Evolutionary conservation across 2,797 vertebrate genomes (phyloP).

Genomic region (Alectoris magna): DNA sequence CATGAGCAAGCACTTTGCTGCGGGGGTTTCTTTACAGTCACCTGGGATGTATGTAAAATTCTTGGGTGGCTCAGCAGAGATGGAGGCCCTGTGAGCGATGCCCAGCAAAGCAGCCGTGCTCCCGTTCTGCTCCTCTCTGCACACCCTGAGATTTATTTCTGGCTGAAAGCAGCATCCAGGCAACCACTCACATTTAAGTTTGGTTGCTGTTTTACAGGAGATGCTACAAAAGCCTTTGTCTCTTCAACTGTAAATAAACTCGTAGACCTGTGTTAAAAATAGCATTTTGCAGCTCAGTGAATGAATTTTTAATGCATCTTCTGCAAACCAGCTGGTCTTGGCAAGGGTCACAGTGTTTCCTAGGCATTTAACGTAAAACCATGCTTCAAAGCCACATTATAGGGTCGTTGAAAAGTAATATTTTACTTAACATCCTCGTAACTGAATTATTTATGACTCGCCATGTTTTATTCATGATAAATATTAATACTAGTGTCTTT

Average conservation of each 20-base stretch:
- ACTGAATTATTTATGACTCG: slow-evolving; percentile 87
- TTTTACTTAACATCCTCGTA: slow-evolving; percentile 82
- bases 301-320: slow-evolving; percentile 73
- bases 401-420: slow-evolving; percentile 81
- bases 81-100: neutral
- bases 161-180: neutral
- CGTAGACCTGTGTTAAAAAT: slow-evolving; percentile 28
- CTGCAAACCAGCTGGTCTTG: slow-evolving; percentile 71
- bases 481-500: slow-evolving; percentile 73
- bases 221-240: slow-evolving; percentile 29
- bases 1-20: neutral
- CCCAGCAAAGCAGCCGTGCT: neutral
- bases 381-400: slow-evolving; percentile 84
- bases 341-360: slow-evolving; percentile 61
- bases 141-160: neutral
- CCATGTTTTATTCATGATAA: slow-evolving; percentile 84
- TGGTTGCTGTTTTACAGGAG: neutral
- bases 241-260: slow-evolving; percentile 66
- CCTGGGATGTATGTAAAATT: neutral
- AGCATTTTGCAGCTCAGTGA: slow-evolving; percentile 39
- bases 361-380: slow-evolving; percentile 69
- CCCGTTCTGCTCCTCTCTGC: neutral
- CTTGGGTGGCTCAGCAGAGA: neutral
- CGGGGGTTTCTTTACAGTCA: neutral
- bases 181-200: neutral